Conservation (phyloP, 2,113 vertebrate species). For the Anoura caudifer region DNA sequence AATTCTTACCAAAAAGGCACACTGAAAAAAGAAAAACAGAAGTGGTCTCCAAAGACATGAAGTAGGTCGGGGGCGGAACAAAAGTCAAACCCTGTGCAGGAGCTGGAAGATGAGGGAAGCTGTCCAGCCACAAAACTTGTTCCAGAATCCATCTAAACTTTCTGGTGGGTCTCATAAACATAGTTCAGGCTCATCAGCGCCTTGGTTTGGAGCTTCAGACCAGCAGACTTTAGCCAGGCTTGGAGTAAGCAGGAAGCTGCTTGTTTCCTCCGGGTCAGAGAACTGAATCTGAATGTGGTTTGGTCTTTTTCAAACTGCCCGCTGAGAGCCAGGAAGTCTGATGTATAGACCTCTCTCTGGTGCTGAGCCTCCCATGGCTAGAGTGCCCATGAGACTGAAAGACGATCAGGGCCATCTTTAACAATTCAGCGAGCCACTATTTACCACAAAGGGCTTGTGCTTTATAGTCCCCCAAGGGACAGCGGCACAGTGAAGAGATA, state of each 20-base stretch:
- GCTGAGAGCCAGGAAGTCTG: neutral
- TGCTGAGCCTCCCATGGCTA: neutral
- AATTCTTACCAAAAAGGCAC: neutral
- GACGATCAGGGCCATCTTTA: neutral
- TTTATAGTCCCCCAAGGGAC: neutral
- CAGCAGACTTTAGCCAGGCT: neutral
- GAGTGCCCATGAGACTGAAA: neutral
- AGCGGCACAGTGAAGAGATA: neutral
- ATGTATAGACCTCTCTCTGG: neutral
- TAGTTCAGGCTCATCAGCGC: neutral
- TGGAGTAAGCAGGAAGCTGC: neutral
- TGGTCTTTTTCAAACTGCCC: conserved; percentile 33
- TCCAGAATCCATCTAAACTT: neutral
- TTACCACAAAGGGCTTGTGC: neutral
- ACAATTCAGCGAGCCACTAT: neutral
- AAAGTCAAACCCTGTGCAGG: neutral
- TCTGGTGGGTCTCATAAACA: neutral
- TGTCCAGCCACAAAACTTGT: neutral
- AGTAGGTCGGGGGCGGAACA: too few relatives aligned
- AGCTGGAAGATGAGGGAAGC: neutral
- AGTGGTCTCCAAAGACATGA: neutral
- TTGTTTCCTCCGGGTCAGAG: neutral
- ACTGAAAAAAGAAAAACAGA: neutral
- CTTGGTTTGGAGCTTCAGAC: neutral
- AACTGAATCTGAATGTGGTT: neutral